Percentiles rank a stretch among this genome's conserved stretches.
Conservation (phyloP, 2,113 vertebrate species). For the Brachyhypopomus gauderio region DNA sequence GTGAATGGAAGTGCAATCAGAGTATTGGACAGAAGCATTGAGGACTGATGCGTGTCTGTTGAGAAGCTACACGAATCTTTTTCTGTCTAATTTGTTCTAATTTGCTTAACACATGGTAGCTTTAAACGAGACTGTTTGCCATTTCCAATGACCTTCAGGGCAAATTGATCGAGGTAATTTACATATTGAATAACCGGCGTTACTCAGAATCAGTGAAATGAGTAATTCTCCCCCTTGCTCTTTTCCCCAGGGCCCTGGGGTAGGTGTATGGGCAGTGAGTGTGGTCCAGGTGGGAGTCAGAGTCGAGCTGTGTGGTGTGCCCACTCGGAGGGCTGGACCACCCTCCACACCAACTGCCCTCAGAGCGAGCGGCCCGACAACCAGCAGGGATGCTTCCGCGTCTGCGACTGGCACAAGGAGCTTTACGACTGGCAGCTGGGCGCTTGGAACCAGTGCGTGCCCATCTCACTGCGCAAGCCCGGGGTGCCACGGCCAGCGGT, state of each 20-base stretch:
- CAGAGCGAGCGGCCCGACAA: conserved; percentile 81
- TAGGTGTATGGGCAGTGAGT: conserved; percentile 95
- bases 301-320: conserved; percentile 94
- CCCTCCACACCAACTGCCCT: conserved; percentile 88
- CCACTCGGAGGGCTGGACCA: conserved; percentile 96
- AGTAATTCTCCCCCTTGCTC: background rate
- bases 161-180: background rate
- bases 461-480: conserved; percentile 77
- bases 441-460: conserved; percentile 87
- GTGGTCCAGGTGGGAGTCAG: conserved; percentile 92
- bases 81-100: background rate
- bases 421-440: conserved; percentile 93
- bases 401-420: conserved; percentile 96
- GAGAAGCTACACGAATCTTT: background rate
- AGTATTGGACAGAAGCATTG: conserved; percentile 47
- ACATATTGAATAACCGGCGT: background rate
- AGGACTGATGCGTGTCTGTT: conserved; percentile 17
- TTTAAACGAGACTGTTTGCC: background rate
- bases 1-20: conserved; percentile 37
- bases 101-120: background rate
- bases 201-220: background rate
- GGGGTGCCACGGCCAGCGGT: conserved; percentile 71
- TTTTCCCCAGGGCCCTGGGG: conserved; percentile 88
- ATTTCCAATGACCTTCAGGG: background rate
- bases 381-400: conserved; percentile 92